Conservation (phyloP, 2,888 invertebrate species). For the Neocrepidodera transversa region DNA sequence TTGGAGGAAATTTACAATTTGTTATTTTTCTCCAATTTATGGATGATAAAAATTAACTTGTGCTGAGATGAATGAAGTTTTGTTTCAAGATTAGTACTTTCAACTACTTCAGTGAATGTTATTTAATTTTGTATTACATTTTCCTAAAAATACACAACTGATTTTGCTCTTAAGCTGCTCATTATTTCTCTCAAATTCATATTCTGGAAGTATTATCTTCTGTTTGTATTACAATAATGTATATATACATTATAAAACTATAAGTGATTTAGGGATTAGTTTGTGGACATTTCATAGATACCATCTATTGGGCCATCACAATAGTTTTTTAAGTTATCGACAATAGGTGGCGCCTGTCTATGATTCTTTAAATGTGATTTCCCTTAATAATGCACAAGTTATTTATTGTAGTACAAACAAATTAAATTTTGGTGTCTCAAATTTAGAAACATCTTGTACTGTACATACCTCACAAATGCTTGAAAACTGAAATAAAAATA, state of each 20-base stretch:
- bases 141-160: slow-evolving; percentile 25
- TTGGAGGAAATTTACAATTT: neutral
- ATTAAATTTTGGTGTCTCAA: neutral
- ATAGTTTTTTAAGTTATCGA: too few species aligned
- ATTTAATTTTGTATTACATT: slow-evolving; percentile 22
- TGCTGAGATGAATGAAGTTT: neutral
- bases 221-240: slow-evolving; percentile 29
- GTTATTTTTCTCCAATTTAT: neutral
- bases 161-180: slow-evolving; percentile 27
- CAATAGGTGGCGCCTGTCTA: too few species aligned
- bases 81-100: neutral
- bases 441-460: slow-evolving; percentile 9
- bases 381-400: neutral
- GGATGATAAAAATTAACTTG: neutral
- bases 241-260: too few species aligned
- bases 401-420: slow-evolving; percentile 28
- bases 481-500: slow-evolving; percentile 24
- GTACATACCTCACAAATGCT: slow-evolving; percentile 23
- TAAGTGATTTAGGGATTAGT: too few species aligned
- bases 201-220: neutral
- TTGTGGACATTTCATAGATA: too few species aligned
- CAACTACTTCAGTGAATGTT: neutral
- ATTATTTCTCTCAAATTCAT: slow-evolving; percentile 23
- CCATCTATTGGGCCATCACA: too few species aligned
- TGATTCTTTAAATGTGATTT: too few species aligned